Evolutionary conservation across 2,797 vertebrate genomes (phyloP).

Genomic region (Cephalopachus bancanus): DNA sequence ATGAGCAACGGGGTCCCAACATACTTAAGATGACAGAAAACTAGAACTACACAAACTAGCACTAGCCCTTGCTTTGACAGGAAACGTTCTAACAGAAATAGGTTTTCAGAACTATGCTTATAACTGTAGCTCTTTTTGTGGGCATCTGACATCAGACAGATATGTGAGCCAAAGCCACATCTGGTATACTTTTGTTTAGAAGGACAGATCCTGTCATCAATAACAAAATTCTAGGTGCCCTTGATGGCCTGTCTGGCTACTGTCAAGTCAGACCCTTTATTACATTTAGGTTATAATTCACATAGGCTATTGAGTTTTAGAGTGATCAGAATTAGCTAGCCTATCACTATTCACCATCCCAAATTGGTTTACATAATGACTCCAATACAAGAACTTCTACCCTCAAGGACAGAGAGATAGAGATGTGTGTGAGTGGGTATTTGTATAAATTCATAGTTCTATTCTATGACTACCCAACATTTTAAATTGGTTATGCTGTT

Average conservation of each 20-base stretch:
- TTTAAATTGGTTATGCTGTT: constrained; percentile 11
- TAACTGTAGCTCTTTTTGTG: constrained; percentile 20
- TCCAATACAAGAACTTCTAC: constrained; percentile 31
- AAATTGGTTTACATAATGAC: neutral
- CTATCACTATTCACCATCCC: neutral
- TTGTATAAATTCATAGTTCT: neutral
- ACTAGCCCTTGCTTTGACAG: constrained; percentile 34
- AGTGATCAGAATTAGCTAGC: constrained; percentile 2
- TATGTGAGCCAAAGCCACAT: neutral
- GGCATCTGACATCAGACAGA: constrained; percentile 24
- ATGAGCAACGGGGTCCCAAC: constrained; percentile 7
- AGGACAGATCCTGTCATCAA: constrained; percentile 4
- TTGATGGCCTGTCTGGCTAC: neutral
- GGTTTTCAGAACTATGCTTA: constrained; percentile 6
- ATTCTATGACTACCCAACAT: neutral
- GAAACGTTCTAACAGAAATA: constrained; percentile 60
- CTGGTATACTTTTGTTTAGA: constrained; percentile 42
- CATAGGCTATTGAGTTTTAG: neutral
- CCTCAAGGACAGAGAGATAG: neutral
- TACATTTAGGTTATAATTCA: constrained; percentile 44
- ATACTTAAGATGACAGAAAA: neutral
- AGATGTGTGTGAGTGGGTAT: no score
- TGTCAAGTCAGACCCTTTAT: constrained; percentile 6
- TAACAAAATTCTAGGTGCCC: constrained; percentile 14
- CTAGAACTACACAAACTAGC: neutral